A percentile compares a stretch with the other conserved stretches of the same genome.
phyloP scores from a whole-genome alignment of 2,888 invertebrate genomes.

The Ochropacha duplaris region DNA sequence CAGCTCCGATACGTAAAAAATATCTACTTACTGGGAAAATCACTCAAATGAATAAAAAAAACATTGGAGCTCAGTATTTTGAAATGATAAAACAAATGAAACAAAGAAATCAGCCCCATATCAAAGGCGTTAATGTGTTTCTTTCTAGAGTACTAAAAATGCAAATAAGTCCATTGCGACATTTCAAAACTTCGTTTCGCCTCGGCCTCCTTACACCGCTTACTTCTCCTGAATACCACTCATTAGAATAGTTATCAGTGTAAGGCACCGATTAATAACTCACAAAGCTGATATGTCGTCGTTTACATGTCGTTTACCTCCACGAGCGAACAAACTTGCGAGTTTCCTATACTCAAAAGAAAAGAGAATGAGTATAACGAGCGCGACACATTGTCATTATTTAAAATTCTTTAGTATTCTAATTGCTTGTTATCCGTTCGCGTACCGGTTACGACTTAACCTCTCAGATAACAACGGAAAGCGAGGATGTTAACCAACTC shows the following conservation, averaged over 20 bases:
- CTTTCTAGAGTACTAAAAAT: constrained; percentile 38
- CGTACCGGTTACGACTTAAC: constrained; percentile 58
- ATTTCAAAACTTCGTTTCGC: constrained; percentile 61
- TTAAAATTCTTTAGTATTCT: constrained; percentile 63
- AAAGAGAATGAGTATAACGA: constrained; percentile 39
- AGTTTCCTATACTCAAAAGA: constrained; percentile 59
- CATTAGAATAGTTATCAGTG: constrained; percentile 82
- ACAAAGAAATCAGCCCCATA: constrained; percentile 14
- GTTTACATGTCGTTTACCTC: constrained; percentile 81
- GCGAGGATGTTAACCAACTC: constrained; percentile 32
- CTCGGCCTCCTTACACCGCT: constrained; percentile 74
- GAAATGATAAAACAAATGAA: constrained; percentile 7
- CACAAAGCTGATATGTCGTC: constrained; percentile 64
- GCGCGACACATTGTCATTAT: constrained; percentile 43
- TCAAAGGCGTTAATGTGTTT: constrained; percentile 34
- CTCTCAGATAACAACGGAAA: constrained; percentile 54
- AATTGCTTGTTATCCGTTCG: constrained; percentile 61
- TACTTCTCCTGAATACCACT: constrained; percentile 61
- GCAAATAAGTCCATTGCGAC: constrained; percentile 35
- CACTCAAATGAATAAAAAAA: no score
- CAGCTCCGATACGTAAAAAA: no score
- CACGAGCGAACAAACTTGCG: constrained; percentile 45
- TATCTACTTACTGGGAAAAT: no score
- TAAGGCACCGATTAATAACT: constrained; percentile 78
- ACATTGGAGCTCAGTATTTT: not conserved